Percentiles rank a stretch among this genome's conserved stretches.
Evolutionary conservation across 2,888 invertebrate genomes (phyloP).

Genomic region (Arctia plantaginis): DNA sequence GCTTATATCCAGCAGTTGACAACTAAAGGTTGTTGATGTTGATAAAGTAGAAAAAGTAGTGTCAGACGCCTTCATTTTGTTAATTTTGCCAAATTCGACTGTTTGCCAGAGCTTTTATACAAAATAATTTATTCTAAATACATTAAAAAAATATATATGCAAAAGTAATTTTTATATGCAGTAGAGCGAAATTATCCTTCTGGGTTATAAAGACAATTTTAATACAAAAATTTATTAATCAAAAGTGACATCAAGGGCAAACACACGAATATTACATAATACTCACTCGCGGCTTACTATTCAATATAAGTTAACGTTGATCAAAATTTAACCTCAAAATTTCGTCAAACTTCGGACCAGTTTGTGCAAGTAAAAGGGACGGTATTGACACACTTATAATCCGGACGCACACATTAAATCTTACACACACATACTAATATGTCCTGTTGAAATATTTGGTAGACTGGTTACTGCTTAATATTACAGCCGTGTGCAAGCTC

Average conservation of each 20-base stretch:
- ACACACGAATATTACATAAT: neutral
- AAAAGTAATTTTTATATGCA: neutral
- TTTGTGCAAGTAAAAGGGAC: constrained; percentile 42
- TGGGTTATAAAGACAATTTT: neutral
- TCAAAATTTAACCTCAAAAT: constrained; percentile 22
- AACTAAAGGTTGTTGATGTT: neutral
- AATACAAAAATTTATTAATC: neutral
- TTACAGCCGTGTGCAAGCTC: constrained; percentile 38
- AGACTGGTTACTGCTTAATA: constrained; percentile 36
- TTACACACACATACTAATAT: constrained; percentile 6
- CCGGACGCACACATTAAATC: neutral
- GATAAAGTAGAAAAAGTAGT: neutral
- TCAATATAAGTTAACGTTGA: constrained; percentile 16
- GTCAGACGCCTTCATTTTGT: neutral
- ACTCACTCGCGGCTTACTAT: constrained; percentile 15
- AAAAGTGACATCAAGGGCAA: neutral
- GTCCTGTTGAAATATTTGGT: constrained; percentile 32
- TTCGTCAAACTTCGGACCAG: constrained; percentile 30
- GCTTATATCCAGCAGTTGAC: too few species aligned
- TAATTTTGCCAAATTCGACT: neutral
- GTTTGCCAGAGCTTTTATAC: neutral
- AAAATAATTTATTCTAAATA: neutral
- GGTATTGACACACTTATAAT: constrained; percentile 36
- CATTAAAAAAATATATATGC: neutral
- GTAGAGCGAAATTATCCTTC: neutral